Evolutionary conservation across 2,888 invertebrate genomes (phyloP).

Genomic region (Hydrotaea diabolus): DNA sequence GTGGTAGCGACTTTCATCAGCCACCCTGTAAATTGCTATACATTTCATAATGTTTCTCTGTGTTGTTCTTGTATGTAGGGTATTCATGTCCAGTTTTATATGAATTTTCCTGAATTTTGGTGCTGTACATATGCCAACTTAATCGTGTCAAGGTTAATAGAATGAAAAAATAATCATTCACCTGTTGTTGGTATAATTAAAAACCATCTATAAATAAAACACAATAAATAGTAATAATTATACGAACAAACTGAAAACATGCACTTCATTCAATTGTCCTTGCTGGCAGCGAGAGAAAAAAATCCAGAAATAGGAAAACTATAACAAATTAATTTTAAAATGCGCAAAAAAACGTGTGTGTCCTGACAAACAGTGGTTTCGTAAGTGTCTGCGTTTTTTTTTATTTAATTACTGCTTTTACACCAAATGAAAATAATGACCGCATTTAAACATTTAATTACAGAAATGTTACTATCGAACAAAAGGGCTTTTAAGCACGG

Average conservation of each 20-base stretch:
- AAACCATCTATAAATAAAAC: neutral
- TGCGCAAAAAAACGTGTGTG: no score
- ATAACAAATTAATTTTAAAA: conserved; percentile 17
- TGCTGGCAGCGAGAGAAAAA: neutral
- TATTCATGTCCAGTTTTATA: no score
- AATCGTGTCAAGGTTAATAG: conserved; percentile 1
- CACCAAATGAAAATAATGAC: conserved; percentile 15
- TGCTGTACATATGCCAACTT: no score
- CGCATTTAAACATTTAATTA: conserved; percentile 16
- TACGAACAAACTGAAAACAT: neutral
- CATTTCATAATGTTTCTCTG: no score
- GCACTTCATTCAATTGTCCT: neutral
- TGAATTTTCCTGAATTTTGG: no score
- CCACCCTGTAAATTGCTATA: no score
- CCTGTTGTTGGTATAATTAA: no score
- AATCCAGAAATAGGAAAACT: conserved; percentile 1
- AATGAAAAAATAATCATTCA: neutral
- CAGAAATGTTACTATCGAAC: neutral
- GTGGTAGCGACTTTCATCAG: no score
- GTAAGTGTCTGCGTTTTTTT: neutral
- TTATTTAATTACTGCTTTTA: conserved; percentile 2
- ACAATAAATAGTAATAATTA: conserved; percentile 36
- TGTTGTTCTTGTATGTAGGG: no score
- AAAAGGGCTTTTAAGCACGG: neutral
- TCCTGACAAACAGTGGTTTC: neutral